Percentiles rank a stretch among this genome's conserved stretches.
These are phyloP conservation scores for Smittia aterrima DNA, from an alignment of 2,888 invertebrate genomes.

Conservation along the genomic window DNA sequence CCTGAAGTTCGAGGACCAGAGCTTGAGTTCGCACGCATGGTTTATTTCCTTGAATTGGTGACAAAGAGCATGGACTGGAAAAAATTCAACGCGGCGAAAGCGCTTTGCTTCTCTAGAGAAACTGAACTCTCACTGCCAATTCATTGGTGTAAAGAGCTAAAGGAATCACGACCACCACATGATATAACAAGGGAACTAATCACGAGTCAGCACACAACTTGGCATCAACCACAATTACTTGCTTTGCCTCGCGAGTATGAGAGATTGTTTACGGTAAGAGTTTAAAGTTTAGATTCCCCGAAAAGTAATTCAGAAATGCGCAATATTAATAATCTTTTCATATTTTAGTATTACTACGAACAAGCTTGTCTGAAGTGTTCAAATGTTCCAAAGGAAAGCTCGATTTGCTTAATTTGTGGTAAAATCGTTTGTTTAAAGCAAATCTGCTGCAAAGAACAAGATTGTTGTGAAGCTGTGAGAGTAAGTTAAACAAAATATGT, in stretches of 20 bases:
- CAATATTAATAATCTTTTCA: too few relatives aligned
- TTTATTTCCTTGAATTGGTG: slow-evolving; percentile 74
- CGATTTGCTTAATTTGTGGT: slow-evolving; percentile 90
- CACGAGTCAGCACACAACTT: slow-evolving; percentile 70
- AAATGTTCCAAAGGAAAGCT: slow-evolving; percentile 85
- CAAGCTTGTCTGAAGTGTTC: slow-evolving; percentile 85
- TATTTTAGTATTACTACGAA: slow-evolving; percentile 90
- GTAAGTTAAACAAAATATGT: slow-evolving; percentile 51
- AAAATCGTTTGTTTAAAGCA: slow-evolving; percentile 89
- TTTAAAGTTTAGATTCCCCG: not conserved
- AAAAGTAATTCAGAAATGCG: too few relatives aligned
- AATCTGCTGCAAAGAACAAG: slow-evolving; percentile 79
- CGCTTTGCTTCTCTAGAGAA: slow-evolving; percentile 60
- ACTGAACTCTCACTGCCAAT: slow-evolving; percentile 58
- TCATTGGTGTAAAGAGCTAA: slow-evolving; percentile 70
- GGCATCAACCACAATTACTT: slow-evolving; percentile 80
- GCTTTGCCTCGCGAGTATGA: slow-evolving; percentile 88
- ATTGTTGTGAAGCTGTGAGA: slow-evolving; percentile 81
- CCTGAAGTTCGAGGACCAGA: slow-evolving; percentile 64
- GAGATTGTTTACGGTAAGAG: slow-evolving; percentile 73
- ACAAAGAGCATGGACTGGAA: slow-evolving; percentile 65
- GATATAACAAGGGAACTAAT: slow-evolving; percentile 62
- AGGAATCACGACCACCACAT: slow-evolving; percentile 53
- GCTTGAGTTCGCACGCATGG: slow-evolving; percentile 74
- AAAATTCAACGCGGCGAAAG: slow-evolving; percentile 64